Base-by-base conservation (phyloP, 2,888 invertebrate genomes). In the Autographa gamma region DNA sequence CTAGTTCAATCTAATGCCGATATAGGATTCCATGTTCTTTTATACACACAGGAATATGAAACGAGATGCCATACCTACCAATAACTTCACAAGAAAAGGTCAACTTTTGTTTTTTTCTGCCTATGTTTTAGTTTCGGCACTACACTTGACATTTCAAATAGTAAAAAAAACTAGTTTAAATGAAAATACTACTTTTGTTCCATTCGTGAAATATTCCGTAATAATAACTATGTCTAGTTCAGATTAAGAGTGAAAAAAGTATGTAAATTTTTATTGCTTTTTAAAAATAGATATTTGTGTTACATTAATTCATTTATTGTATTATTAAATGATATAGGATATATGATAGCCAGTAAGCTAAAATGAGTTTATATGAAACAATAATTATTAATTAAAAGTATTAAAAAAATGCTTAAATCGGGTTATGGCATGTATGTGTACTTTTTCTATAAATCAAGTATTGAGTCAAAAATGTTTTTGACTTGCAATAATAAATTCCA, bases 81-180 rank as follows among this genome's bases (percentile, higher is more conserved):
- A 65, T 65, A 76, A 66, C 66, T 71, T 66, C 69, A 66, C 19
- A 41, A 34, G 81, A 69, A 86, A 85, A 87, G 86, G 88, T 89
- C 88, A 88, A 74, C 66, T 71, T 79, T 83, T 83, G 72, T 81
- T 85, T 82, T 25, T 82, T 80, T 77, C 69, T 68, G 64, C 62
- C 31, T 11, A 66, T 52, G 18, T 16, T n/a, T 69, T 60, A 63
- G 48, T 7, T n/a, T 61, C 31, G 19, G 2, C 63, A 60, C 38
- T 74, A 61, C 52, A 60, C 79, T 81, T 89, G 89, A 86, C 87
- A 87, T 89, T 89, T 86, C 65, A 66, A 54, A 34, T 56, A 60
- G 31, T 64, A 74, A 41, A 25, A 69, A 63, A 77, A 76, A 76
- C 76, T 8, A 48, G 79, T 81, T 65, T 60, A 5, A 8, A 58